Base-by-base conservation (phyloP, 2,797 vertebrate species). In the Chloroceryle inda region DNA sequence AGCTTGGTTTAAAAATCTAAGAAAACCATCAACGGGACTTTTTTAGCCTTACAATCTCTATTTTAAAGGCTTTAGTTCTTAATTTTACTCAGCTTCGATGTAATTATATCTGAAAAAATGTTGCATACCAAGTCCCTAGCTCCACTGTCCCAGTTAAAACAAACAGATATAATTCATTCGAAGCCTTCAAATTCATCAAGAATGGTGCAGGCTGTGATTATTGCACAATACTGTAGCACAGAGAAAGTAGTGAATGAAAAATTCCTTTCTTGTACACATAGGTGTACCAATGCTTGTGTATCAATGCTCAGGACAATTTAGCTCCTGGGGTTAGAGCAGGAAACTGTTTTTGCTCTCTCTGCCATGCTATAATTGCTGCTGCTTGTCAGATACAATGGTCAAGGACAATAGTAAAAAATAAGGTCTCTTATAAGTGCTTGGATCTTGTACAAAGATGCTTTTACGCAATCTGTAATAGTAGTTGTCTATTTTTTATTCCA, bases 81-180 rank as follows among this genome's bases (percentile, higher is more conserved):
- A 78, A 66, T 73, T 92, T 89, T 75, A 64, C n/a, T 29, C 40
- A 74, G 24, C 58, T 94, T 85, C 91, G 45, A 85, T 85, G 42
- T 81, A 89, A 69, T 89, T 89, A 75, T 52, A 11, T 49, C 61
- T 75, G 35, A 13, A 81, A 33, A 92, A 68, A 33, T 64, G 26
- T 77, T 79, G 26, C 44, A 33, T 71, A 5, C 17, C 10, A 72
- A 50, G n/a, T 80, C 49, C 31, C 27, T 38, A 21, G 38, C 49
- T 89, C n/a, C 21, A 21, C 37, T 85, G 29, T 40, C 80, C 64
- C 58, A 66, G 3, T 87, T 63, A 72, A 71, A 89, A 26, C 26
- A 73, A 71, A 56, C n/a, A 31, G 50, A 27, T 40, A 26, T 82
- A 53, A 55, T 55, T 92, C 62, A n/a, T 19, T 26, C 35, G 11